A percentile compares a stretch with the other conserved stretches of the same genome.
Conservation (phyloP, 2,113 vertebrate species). For the Crypturellus undulatus region DNA sequence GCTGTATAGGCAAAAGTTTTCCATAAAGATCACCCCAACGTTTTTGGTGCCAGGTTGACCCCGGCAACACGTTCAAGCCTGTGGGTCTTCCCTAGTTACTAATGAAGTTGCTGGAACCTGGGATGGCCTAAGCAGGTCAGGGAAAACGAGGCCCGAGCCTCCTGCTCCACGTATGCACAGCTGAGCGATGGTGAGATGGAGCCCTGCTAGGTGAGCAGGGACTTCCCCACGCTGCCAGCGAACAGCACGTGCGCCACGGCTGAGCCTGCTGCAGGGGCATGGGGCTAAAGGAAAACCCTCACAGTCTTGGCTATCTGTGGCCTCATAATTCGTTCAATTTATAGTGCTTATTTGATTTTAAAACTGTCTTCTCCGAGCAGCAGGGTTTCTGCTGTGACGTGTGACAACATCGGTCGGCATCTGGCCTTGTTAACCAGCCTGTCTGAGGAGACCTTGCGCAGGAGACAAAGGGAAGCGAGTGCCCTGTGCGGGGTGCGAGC, state of each 20-base stretch:
- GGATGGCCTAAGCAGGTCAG: background rate
- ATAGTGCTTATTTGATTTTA: slow-evolving; percentile 8
- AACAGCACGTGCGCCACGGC: rapidly evolving
- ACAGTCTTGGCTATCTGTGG: background rate
- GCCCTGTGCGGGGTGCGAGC: background rate
- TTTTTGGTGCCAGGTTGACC: background rate
- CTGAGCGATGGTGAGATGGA: background rate
- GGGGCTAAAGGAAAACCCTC: background rate
- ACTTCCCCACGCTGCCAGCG: background rate
- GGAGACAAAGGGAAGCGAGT: slow-evolving; percentile 5
- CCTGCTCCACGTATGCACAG: background rate
- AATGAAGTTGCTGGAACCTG: background rate
- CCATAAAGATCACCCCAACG: background rate
- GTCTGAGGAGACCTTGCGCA: background rate
- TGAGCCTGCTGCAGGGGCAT: background rate
- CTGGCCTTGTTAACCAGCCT: background rate
- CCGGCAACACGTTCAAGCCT: background rate
- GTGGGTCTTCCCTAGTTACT: background rate
- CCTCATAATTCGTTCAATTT: background rate
- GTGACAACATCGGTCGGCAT: background rate
- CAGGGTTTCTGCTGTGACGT: background rate
- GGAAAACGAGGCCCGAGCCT: background rate
- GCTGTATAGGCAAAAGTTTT: background rate
- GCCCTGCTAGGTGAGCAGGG: background rate
- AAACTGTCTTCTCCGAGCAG: slow-evolving; percentile 1